Conservation (phyloP, 92 coral and sea anemone genomes). For the Phenganax stokvisi region DNA sequence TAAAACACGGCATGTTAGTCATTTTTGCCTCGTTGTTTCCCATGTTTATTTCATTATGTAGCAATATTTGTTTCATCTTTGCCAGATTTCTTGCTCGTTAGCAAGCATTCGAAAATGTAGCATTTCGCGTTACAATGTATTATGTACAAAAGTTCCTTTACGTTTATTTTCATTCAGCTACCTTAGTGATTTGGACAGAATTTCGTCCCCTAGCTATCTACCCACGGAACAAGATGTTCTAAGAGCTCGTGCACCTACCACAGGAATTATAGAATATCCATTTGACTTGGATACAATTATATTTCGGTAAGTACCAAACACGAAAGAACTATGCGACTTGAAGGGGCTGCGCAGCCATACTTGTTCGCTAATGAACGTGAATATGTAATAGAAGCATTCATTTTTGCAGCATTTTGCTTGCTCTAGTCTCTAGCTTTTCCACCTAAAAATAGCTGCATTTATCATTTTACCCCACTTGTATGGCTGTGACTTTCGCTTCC, state of each 20-base stretch:
- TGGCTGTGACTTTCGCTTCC: slow-evolving; percentile 32
- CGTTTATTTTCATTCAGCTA: slow-evolving; percentile 53
- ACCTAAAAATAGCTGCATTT: slow-evolving; percentile 16
- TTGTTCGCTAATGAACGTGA: slow-evolving; percentile 12
- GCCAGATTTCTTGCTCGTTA: background rate
- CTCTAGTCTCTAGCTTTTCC: slow-evolving; percentile 5
- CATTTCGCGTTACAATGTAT: background rate
- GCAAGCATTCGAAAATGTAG: background rate
- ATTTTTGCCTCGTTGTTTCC: slow-evolving; percentile 16
- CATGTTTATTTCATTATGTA: background rate
- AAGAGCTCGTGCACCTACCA: slow-evolving; percentile 96
- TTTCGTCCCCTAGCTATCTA: slow-evolving; percentile 81
- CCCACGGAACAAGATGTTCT: slow-evolving; percentile 98
- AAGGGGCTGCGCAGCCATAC: background rate
- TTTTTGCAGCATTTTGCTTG: background rate
- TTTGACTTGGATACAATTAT: slow-evolving; percentile 98
- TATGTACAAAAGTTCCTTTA: background rate
- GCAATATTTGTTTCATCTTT: background rate
- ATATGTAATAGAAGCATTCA: slow-evolving; percentile 1
- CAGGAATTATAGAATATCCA: slow-evolving; percentile 97
- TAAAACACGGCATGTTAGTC: slow-evolving; percentile 14
- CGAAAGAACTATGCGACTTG: background rate
- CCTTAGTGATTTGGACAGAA: slow-evolving; percentile 87
- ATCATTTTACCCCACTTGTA: slow-evolving; percentile 10
- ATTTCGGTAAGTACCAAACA: slow-evolving; percentile 71